These are phyloP conservation scores for cat (Felis catus) DNA, from an alignment of 2,113 vertebrate genomes.

Conservation along the genomic window DNA sequence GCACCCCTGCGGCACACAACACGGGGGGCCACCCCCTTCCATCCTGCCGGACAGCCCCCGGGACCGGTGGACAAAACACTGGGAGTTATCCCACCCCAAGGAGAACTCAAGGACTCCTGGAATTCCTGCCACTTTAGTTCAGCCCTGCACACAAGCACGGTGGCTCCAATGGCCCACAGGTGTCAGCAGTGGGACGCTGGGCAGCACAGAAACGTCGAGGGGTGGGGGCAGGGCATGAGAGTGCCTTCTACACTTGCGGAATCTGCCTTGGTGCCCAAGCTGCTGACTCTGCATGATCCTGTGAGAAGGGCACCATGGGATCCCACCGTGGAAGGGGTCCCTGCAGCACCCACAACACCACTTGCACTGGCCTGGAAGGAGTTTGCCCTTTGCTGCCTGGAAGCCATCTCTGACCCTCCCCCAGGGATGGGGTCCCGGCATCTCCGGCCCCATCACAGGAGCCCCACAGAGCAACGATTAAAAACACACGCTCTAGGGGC, in stretches of 20 bases:
- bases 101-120: background rate
- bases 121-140: background rate
- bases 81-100: rapidly evolving
- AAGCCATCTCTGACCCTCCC: background rate
- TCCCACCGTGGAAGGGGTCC: background rate
- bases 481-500: background rate
- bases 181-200: rapidly evolving
- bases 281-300: background rate
- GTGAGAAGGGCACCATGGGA: background rate
- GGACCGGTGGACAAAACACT: background rate
- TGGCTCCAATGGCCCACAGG: background rate
- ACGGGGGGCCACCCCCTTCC: background rate
- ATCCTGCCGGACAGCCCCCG: background rate
- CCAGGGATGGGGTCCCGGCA: background rate
- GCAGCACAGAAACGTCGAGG: background rate
- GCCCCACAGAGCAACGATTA: background rate
- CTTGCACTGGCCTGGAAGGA: background rate
- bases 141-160: background rate
- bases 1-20: background rate
- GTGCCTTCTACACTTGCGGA: background rate
- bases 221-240: background rate
- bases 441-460: background rate
- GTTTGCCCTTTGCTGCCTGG: background rate
- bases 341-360: rapidly evolving
- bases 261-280: background rate